Conservation (phyloP, 2,888 invertebrate species). For the Caenorhabditis becei region DNA sequence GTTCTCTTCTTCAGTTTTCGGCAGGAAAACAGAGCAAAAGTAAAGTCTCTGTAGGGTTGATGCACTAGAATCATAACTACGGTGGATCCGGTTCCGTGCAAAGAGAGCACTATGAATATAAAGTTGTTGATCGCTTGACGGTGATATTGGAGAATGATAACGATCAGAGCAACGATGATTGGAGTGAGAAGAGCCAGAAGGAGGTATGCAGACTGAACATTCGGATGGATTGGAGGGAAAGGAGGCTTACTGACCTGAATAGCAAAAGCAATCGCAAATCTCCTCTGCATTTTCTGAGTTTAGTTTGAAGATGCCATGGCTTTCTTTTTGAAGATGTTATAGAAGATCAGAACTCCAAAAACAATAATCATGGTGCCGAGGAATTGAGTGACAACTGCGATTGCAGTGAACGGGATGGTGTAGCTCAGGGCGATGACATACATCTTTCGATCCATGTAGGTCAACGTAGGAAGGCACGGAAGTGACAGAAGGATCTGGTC, state of each 20-base stretch:
- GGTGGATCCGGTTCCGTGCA: constrained; percentile 1
- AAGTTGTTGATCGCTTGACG: not conserved
- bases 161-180: not conserved
- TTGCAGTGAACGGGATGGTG: not conserved
- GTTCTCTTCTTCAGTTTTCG: too few species aligned
- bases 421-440: not conserved
- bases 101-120: not conserved
- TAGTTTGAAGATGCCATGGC: too few species aligned
- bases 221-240: too few species aligned
- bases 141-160: not conserved
- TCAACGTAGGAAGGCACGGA: not conserved
- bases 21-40: not conserved
- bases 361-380: too few species aligned
- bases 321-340: too few species aligned
- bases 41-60: constrained; percentile 5
- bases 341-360: too few species aligned
- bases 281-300: too few species aligned
- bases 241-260: not conserved
- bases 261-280: not conserved
- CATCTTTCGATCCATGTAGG: not conserved
- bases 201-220: not conserved
- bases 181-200: not conserved
- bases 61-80: constrained; percentile 7
- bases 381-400: too few species aligned
- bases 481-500: not conserved